Evolutionary conservation across 2,797 vertebrate species (phyloP), one percentile per base, ranked within the genome.

Genomic region (Xerus rutilus): DNA sequence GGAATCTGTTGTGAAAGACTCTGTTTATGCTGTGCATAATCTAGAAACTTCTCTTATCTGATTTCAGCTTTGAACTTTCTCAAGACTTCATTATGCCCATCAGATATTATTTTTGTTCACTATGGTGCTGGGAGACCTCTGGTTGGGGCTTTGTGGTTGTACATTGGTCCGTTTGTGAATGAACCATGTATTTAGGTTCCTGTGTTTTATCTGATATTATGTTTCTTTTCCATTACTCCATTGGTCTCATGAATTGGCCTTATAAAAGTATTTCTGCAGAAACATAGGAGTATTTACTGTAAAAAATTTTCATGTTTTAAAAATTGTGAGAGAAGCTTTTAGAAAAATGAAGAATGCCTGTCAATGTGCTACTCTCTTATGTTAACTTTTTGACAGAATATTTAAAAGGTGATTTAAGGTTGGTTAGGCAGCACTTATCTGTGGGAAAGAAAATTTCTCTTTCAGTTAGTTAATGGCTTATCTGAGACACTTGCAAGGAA

Each of bases 391-490:
- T 96, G 59, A 95, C 52, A 95, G 64, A 95, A 45, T 93, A 70
- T 83, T 96, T 92, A 88, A 93, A 91, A 89, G 23, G 28, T 23
- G 28, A 84, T 90, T 94, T 96, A 79, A 94, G 49, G 67, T 52
- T 94, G 62, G 57, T 57, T 94, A 93, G 77, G 43, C 32, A 92
- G 59, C 43, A 90, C 35, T 88, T 91, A 84, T 62, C 64, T 72
- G 5, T 69, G 39, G 73, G 79, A 57, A 93, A 94, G 52, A 35
- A 91, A 82, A 70, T 92, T 95, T 94, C 45, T 54, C 45, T 83
- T 97, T 87, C 39, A 45, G 45, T 74, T 62, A 57, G 47, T 93
- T 91, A 91, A 57, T 84, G 72, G 74, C 43, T 35, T 91, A 59
- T 94, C 21, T 20, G 67, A 90, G 39, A 74, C 8, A 49, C n/a